Base-by-base conservation (phyloP, 1,140 invertebrate species). In the Saccostrea echinata region DNA sequence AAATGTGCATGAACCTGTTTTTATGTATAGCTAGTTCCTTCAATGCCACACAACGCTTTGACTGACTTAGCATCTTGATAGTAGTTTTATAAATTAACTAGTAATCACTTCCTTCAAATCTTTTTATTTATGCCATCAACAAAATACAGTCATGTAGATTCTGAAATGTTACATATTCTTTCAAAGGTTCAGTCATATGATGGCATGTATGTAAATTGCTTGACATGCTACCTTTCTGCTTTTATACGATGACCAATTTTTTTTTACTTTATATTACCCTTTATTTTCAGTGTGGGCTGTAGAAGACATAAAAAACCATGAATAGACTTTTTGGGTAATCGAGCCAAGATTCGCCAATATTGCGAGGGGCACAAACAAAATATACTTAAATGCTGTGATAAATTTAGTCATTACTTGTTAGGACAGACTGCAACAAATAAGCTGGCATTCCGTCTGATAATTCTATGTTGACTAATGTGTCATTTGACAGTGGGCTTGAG, bases 401-500 rank as follows among this genome's bases (percentile, higher is more conserved):
- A 33, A 76, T 76, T 76, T 61, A 18, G 1, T 61, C 55, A 21
- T 76, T 18, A 21, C 8, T 76, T 30, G 68, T 76, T 33, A 76
- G 27, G 68, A 33, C 68, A 76, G 68, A 76, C 30, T 30, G 68
- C 68, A 76, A 76, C 68, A 76, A 16, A 30, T 76, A 76, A 76
- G 68, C 68, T 76, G 68, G 68, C 68, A 76, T 33, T 76, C 68
- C 13, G 68, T 76, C 68, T 76, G 68, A 33, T 9, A 76, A 11
- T 27, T 27, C 30, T 9, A 76, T 76, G 27, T 83, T 55, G 13
- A 84, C 55, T 84, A 84, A 84, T 84, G 33, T 51, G 51, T 53
- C 55, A 51, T 35, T 85, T 88, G 76, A 83, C 88, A 89, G 88
- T 89, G 55, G 88, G 88, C 61, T 85, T 89, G 82, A 81, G 88